Conservation (phyloP, 2,113 vertebrate genomes). For the Steatornis caripensis region DNA sequence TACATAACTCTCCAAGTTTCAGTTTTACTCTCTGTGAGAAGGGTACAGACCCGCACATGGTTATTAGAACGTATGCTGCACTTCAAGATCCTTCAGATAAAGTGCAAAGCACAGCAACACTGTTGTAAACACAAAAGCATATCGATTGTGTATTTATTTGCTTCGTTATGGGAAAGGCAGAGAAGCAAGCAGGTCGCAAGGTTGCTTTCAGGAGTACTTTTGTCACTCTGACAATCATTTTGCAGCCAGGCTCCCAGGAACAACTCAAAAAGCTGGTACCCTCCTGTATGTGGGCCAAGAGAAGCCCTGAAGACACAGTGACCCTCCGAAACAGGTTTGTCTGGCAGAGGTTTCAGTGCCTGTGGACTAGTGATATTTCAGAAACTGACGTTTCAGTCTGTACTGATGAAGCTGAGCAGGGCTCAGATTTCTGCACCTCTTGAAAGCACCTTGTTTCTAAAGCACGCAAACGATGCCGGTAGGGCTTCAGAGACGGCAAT, state of each 20-base stretch:
- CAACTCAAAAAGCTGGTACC: neutral
- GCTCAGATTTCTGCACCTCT: neutral
- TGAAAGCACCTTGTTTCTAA: neutral
- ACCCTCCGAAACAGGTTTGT: neutral
- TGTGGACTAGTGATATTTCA: neutral
- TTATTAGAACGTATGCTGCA: neutral
- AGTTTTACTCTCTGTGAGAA: neutral
- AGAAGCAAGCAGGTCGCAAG: neutral
- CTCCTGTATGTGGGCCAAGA: fast-evolving
- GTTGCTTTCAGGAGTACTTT: neutral
- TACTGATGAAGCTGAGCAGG: neutral
- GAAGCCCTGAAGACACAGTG: neutral
- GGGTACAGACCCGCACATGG: neutral
- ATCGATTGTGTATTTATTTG: fast-evolving
- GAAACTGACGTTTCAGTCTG: neutral
- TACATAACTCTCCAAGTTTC: neutral
- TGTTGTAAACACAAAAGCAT: neutral
- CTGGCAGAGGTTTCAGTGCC: neutral
- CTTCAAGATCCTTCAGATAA: neutral
- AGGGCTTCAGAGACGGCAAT: neutral
- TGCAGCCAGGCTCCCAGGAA: neutral
- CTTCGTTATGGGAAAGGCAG: neutral
- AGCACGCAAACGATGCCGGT: neutral
- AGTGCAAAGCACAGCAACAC: neutral
- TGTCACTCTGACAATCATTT: neutral